Evolutionary conservation across 2,888 invertebrate species (phyloP).

Genomic region (Resseliella maxima): DNA sequence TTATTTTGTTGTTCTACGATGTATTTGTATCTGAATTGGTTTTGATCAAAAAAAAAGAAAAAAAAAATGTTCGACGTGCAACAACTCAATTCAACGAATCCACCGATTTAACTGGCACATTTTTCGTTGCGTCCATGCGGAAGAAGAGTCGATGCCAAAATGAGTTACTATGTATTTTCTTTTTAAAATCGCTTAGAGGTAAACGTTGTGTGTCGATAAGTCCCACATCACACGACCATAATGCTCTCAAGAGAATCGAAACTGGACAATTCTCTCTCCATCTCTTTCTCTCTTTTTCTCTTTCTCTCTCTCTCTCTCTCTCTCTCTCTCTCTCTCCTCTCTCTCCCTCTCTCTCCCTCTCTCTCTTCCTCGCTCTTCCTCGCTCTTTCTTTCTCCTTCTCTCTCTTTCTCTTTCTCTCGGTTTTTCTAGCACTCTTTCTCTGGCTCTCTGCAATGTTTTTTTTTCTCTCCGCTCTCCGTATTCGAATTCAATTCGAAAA

Average conservation of each 20-base stretch:
- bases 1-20: neutral
- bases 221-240: slow-evolving; percentile 35
- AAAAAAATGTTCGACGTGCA: neutral
- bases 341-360: too few relatives aligned
- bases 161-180: slow-evolving; percentile 35
- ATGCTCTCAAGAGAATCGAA: slow-evolving; percentile 48
- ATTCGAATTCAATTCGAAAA: slow-evolving; percentile 38
- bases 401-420: too few relatives aligned
- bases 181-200: slow-evolving; percentile 27
- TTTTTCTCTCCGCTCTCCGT: too few relatives aligned
- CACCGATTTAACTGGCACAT: neutral
- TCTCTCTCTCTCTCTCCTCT: too few relatives aligned
- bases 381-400: too few relatives aligned
- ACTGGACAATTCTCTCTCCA: neutral
- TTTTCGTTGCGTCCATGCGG: neutral
- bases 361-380: too few relatives aligned
- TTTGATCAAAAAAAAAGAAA: neutral
- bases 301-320: too few relatives aligned
- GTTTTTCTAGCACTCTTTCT: too few relatives aligned
- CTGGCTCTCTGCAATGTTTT: too few relatives aligned
- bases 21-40: neutral
- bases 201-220: neutral
- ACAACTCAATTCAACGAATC: neutral
- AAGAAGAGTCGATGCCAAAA: neutral
- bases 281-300: too few relatives aligned